Base-by-base conservation (phyloP, 2,113 vertebrate genomes). In the Corvus cornix region DNA sequence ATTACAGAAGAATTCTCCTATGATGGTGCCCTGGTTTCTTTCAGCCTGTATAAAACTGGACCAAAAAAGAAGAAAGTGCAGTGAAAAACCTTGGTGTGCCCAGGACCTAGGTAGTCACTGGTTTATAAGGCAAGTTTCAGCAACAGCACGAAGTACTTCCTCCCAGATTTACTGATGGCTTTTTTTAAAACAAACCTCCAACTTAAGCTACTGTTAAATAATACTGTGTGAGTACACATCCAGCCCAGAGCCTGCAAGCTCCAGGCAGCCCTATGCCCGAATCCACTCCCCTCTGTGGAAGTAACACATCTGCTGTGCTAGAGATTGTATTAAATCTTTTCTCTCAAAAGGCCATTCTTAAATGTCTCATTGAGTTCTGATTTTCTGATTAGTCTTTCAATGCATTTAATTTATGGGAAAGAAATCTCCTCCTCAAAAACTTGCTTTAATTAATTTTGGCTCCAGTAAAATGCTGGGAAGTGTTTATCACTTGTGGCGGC, bases 361-460 rank as follows among this genome's bases (percentile, higher is more conserved):
- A 77, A 59, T 17, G 7, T 59, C 84, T 51, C 88, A 24, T 0
- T 58, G 53, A 87, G 87, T 56, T 90, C 79, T 86, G 85, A 93
- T 94, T 67, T 63, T 84, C 39, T 75, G 60, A 91, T 90, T 84
- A 85, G 17, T 58, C 81, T 88, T 72, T 89, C 69, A 80, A 48
- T 87, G 84, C 72, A 49, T 91, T 95, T 92, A 67, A 91, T 95
- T 81, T 88, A 93, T 62, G 75, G 79, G 82, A 70, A 78, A 94
- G 66, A 72, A 83, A 82, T 49, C 63, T 70, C 48, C 58, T 91
- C 72, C 76, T 92, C 51, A 74, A 52, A 90, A 84, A 39, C 18
- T 21, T 39, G 63, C 70, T 90, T 24, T 67, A 81, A 92, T 95
- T 86, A 70, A 88, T 96, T 96, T 72, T 93, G 93, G 85, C 87